Evolutionary conservation across 2,113 vertebrate genomes (phyloP), one percentile per base, ranked within the genome.

Genomic region (Halichoerus grypus): DNA sequence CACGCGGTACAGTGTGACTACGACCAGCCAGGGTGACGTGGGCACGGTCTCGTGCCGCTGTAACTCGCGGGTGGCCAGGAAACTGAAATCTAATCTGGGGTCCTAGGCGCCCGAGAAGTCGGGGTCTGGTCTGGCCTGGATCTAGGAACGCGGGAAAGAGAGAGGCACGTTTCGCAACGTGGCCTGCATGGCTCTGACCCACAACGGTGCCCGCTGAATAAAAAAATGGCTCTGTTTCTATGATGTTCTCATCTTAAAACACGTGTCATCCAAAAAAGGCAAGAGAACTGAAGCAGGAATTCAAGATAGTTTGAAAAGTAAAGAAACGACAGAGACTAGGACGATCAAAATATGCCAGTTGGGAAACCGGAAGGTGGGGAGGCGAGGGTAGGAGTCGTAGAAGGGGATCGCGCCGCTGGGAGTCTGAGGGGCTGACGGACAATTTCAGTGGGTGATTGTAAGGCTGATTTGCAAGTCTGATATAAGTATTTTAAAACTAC

Each of bases 401-500:
- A 11, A 1, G 83, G 55, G 95, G 55, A 21, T 33, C 49, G n/a
- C 7, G 85, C 67, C 49, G 36, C 53, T 13, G 61, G 4, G 39
- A 13, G 33, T 33, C 59, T 53, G 89, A 72, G 1, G 57, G 46
- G 72, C 72, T 74, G 94, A 86, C 8, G 92, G 96, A 87, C 86
- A 39, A 49, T 61, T 93, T 39, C 93, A 76, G 63, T 65, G 83
- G 92, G 95, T 71, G 93, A 71, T 39, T 69, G 91, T 36, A 57
- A 82, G 67, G n/a, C 95, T 97, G 89, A 92, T 97, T 80, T 97
- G 94, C 94, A 96, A 92, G 97, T 90, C 98, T 87, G 93, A 94
- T 72, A 12, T 3, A 72, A 95, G 91, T n/a, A 53, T 86, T 81
- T 94, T 61, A 61, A 97, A 92, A 93, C 1, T 61, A 36, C 88